Evolutionary conservation across 2,888 invertebrate genomes (phyloP).

Genomic region (Nomada hirtipes): DNA sequence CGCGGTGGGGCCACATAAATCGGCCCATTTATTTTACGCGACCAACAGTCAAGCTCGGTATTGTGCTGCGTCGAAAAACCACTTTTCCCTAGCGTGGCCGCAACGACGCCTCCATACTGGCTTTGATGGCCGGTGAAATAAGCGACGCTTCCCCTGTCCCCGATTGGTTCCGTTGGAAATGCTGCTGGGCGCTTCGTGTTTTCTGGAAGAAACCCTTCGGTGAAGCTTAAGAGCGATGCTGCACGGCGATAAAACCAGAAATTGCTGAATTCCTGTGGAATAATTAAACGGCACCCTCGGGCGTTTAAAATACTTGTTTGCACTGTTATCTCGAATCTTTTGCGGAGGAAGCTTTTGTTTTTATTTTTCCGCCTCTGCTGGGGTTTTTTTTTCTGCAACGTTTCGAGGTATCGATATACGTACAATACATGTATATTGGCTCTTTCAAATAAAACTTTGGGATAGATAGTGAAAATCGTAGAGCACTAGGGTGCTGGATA

Average conservation of each 20-base stretch:
- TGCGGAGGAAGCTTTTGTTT: not conserved
- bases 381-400: not conserved
- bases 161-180: conserved; percentile 50
- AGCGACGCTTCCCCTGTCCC: not conserved
- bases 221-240: conserved; percentile 37
- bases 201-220: conserved; percentile 36
- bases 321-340: conserved; percentile 16
- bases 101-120: conserved; percentile 21
- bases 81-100: conserved; percentile 42
- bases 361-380: not conserved
- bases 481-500: not conserved
- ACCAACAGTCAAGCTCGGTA: conserved; percentile 37
- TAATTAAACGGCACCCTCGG: conserved; percentile 50
- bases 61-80: conserved; percentile 67
- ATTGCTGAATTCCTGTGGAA: conserved; percentile 59
- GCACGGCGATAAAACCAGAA: conserved; percentile 51
- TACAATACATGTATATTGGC: too few species aligned
- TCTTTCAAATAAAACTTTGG: too few species aligned
- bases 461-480: not conserved
- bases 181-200: conserved; percentile 38
- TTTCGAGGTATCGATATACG: not conserved
- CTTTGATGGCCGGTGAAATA: conserved; percentile 41
- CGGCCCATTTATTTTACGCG: conserved; percentile 79
- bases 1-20: conserved; percentile 70
- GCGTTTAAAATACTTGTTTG: conserved; percentile 11